Conservation (phyloP, 2,888 invertebrate genomes). For the Mayetiola destructor region DNA sequence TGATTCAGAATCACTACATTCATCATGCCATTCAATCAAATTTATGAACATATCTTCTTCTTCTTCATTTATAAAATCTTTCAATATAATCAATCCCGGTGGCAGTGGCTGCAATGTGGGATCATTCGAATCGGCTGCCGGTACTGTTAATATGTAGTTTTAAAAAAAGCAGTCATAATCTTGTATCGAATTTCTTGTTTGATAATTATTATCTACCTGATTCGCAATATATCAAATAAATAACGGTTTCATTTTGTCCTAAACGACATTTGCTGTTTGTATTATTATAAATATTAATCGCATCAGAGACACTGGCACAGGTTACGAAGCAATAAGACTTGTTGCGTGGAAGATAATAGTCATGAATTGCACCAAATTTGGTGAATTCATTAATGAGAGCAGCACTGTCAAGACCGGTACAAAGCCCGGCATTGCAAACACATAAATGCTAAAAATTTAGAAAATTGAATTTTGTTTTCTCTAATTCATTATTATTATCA, state of each 20-base stretch:
- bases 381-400: slow-evolving; percentile 41
- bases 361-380: slow-evolving; percentile 37
- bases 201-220: slow-evolving; percentile 33
- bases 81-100: slow-evolving; percentile 51
- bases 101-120: slow-evolving; percentile 39
- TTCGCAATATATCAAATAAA: slow-evolving; percentile 52
- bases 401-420: slow-evolving; percentile 59
- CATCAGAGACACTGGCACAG: slow-evolving; percentile 39
- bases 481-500: not conserved
- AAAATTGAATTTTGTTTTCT: not conserved
- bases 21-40: slow-evolving; percentile 41
- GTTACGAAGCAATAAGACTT: slow-evolving; percentile 70
- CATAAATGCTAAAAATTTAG: slow-evolving; percentile 22
- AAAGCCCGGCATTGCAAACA: slow-evolving; percentile 80
- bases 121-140: slow-evolving; percentile 14
- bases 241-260: slow-evolving; percentile 42
- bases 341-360: slow-evolving; percentile 43
- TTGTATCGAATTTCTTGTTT: too few relatives aligned
- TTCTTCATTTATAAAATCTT: slow-evolving; percentile 52
- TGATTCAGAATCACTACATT: slow-evolving; percentile 16
- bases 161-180: not conserved
- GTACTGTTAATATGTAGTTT: not conserved
- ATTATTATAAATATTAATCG: slow-evolving; percentile 41
- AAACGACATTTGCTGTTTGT: slow-evolving; percentile 46
- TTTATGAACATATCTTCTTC: slow-evolving; percentile 51